Evolutionary conservation across 1,140 invertebrate species (phyloP), one percentile per base, ranked within the genome.

Genomic region (Branchinecta lindahli): DNA sequence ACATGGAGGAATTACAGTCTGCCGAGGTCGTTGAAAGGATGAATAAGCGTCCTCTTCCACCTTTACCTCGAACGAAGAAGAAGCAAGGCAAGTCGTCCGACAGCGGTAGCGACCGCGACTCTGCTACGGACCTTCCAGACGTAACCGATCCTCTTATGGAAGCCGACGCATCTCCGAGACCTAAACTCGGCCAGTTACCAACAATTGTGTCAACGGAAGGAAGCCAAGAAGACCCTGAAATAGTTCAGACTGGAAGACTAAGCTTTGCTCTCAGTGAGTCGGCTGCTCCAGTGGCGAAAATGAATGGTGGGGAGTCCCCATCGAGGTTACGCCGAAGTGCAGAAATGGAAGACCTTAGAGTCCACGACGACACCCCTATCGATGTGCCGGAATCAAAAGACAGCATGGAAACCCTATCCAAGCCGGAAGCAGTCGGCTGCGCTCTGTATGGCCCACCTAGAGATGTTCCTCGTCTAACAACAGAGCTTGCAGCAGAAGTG

Each of bases 11-110:
- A n/a, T 33, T 72, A 20, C 71, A 72, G 15, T 69, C 68, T 9
- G 20, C 68, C 8, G 52, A 68, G 8, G 65, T 72, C 1, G 46
- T 72, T 9, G 71, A 72, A 33, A 52, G 68, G 44, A 72, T 72
- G 71, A 10, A 68, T 12, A 66, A 45, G 10, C 47, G 71, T 10
- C 71, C 71, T 44, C 46, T 72, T 15, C 71, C 71, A 12, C 68
- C 71, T n/a, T 69, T 68, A 0, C 71, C 71, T 6, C 21, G 71
- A 10, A n/a, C 61, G 8, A 72, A 67, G 52, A 70, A 70, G 70
- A 69, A 69, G 21, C 45, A 46, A 46, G 47, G 15, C 7, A 69
- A 33, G 0, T 33, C 45, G 10, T 69, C 46, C 15, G 18, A 66
- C 45, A 46, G 52, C 21, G 45, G 45, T 15, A 46, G 33, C 21